Evolutionary conservation across 2,888 invertebrate species (phyloP).

Genomic region (Apeira syringaria): DNA sequence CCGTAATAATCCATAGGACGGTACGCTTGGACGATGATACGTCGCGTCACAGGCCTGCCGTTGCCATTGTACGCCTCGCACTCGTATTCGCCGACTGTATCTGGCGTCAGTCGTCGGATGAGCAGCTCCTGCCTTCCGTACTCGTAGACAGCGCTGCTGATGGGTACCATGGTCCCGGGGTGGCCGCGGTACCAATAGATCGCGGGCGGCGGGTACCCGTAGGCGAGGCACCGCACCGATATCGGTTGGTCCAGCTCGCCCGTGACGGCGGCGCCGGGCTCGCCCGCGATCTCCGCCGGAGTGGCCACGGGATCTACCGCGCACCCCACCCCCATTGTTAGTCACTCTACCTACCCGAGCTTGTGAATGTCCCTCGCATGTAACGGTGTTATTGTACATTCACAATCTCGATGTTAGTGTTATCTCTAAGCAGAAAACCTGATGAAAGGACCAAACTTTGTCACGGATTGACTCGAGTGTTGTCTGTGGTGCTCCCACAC

Average conservation of each 20-base stretch:
- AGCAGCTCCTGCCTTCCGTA: slow-evolving; percentile 90
- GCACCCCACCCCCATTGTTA: slow-evolving; percentile 33
- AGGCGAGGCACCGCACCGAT: slow-evolving; percentile 90
- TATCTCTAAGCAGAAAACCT: slow-evolving; percentile 45
- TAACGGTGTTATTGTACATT: slow-evolving; percentile 39
- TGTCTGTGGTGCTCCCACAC: slow-evolving; percentile 38
- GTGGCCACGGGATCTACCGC: slow-evolving; percentile 8
- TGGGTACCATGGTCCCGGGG: slow-evolving; percentile 88
- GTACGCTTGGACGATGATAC: slow-evolving; percentile 88
- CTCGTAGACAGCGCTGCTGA: slow-evolving; percentile 87
- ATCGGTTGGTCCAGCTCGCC: slow-evolving; percentile 89
- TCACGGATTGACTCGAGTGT: slow-evolving; percentile 45
- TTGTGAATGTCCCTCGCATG: slow-evolving; percentile 39
- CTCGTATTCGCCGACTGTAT: slow-evolving; percentile 92
- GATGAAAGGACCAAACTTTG: slow-evolving; percentile 36
- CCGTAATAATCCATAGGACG: slow-evolving; percentile 85
- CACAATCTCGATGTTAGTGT: slow-evolving; percentile 55
- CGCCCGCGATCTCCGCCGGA: slow-evolving; percentile 76
- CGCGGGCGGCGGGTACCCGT: slow-evolving; percentile 90
- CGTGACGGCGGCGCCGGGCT: slow-evolving; percentile 84
- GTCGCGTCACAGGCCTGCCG: slow-evolving; percentile 90
- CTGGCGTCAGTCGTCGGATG: slow-evolving; percentile 87
- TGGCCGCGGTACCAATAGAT: slow-evolving; percentile 94
- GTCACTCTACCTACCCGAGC: slow-evolving; percentile 34
- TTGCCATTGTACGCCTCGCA: slow-evolving; percentile 95